These are phyloP conservation scores for Vanessa cardui DNA, from an alignment of 2,888 invertebrate genomes.

Conservation along the genomic window DNA sequence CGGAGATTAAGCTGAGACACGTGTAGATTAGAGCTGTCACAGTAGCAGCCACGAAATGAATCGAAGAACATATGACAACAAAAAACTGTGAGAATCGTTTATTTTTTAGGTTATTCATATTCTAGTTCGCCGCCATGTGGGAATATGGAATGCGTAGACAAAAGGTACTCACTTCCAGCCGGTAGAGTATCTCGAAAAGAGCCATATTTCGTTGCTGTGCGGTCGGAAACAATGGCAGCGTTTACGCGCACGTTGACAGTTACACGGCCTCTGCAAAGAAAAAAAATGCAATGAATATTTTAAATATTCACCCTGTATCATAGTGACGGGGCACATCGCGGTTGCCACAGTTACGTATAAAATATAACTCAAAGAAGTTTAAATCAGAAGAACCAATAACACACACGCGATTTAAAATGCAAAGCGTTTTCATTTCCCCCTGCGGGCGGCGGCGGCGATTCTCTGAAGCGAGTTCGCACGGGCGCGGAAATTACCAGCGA, in stretches of 20 bases:
- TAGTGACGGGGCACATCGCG: not conserved
- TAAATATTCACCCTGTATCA: constrained; percentile 24
- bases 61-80: constrained; percentile 41
- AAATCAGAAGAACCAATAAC: constrained; percentile 54
- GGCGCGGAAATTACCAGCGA: constrained; percentile 70
- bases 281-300: constrained; percentile 48
- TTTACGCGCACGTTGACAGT: constrained; percentile 94
- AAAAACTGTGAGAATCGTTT: constrained; percentile 57
- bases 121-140: constrained; percentile 37
- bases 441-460: constrained; percentile 47
- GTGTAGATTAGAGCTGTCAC: constrained; percentile 54
- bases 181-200: constrained; percentile 98
- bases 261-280: constrained; percentile 92
- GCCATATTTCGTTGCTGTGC: constrained; percentile 96
- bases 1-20: constrained; percentile 59
- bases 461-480: constrained; percentile 58
- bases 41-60: constrained; percentile 50
- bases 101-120: constrained; percentile 45
- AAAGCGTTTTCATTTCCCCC: constrained; percentile 69
- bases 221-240: constrained; percentile 96
- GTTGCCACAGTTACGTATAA: constrained; percentile 15
- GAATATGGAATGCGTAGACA: constrained; percentile 37
- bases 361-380: constrained; percentile 37
- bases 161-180: constrained; percentile 91
- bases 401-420: constrained; percentile 64